Conservation (phyloP, 2,113 vertebrate species). For the Hemiscyllium ocellatum region DNA sequence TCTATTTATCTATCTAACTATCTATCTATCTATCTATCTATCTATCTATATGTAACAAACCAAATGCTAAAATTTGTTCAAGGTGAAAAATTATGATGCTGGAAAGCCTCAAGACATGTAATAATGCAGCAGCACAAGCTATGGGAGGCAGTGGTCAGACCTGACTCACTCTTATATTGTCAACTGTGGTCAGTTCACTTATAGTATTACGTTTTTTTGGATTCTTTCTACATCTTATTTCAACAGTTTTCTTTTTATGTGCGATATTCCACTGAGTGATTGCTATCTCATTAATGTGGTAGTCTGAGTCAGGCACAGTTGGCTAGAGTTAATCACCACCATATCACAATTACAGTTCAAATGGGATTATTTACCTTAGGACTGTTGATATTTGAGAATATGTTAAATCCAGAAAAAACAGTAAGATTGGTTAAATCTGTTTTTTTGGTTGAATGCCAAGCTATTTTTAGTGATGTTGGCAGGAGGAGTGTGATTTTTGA, state of each 20-base stretch:
- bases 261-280: background rate
- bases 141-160: background rate
- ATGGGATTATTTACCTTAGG: background rate
- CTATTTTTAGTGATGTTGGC: background rate
- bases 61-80: background rate
- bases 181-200: background rate
- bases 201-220: background rate
- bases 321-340: background rate
- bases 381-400: background rate
- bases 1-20: too few relatives aligned
- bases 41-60: background rate
- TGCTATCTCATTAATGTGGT: background rate
- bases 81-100: background rate
- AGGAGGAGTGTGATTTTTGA: background rate
- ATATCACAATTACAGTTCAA: background rate
- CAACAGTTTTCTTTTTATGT: background rate
- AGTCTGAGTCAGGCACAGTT: background rate
- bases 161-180: background rate
- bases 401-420: background rate
- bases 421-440: too few relatives aligned
- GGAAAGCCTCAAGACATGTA: background rate
- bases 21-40: too few relatives aligned
- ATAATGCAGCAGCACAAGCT: background rate
- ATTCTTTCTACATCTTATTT: slow-evolving; percentile 3
- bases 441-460: background rate